Conservation (phyloP, 1,140 invertebrate genomes). For the Bacillus rossius region DNA sequence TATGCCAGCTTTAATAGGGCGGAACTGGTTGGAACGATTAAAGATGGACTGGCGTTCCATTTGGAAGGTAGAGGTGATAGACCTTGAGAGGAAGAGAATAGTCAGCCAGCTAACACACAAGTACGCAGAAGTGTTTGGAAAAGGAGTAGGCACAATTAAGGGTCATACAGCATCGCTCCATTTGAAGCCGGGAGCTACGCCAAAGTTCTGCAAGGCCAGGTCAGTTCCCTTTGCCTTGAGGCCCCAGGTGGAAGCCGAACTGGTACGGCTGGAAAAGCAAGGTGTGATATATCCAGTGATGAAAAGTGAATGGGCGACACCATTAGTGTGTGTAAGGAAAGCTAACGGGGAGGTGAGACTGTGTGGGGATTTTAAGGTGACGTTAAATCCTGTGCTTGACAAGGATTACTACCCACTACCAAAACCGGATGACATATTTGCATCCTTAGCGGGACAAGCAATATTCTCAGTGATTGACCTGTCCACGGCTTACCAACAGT, state of each 20-base stretch:
- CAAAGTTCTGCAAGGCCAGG: slow-evolving; percentile 18
- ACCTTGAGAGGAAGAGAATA: too few relatives aligned
- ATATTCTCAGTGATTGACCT: slow-evolving; percentile 33
- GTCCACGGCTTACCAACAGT: slow-evolving; percentile 30
- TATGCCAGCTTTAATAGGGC: too few relatives aligned
- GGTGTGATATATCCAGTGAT: slow-evolving; percentile 22
- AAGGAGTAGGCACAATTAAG: not conserved
- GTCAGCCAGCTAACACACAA: too few relatives aligned
- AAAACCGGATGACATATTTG: slow-evolving; percentile 11
- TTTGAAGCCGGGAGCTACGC: slow-evolving; percentile 9
- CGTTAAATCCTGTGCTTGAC: slow-evolving; percentile 4
- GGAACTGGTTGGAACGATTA: too few relatives aligned
- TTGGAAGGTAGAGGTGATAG: too few relatives aligned
- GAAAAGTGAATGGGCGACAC: slow-evolving; percentile 32
- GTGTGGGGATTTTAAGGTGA: slow-evolving; percentile 30
- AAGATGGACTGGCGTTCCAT: too few relatives aligned
- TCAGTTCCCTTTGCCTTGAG: slow-evolving; percentile 27
- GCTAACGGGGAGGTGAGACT: slow-evolving; percentile 27
- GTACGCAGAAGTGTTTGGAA: too few relatives aligned
- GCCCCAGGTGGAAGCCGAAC: slow-evolving; percentile 28
- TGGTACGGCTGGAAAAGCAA: slow-evolving; percentile 23
- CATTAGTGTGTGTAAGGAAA: slow-evolving; percentile 30
- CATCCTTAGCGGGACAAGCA: slow-evolving; percentile 10
- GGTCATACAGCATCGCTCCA: slow-evolving; percentile 3
- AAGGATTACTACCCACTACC: slow-evolving; percentile 25